Conservation (phyloP, 2,888 invertebrate genomes). For the Odontothrips loti region DNA sequence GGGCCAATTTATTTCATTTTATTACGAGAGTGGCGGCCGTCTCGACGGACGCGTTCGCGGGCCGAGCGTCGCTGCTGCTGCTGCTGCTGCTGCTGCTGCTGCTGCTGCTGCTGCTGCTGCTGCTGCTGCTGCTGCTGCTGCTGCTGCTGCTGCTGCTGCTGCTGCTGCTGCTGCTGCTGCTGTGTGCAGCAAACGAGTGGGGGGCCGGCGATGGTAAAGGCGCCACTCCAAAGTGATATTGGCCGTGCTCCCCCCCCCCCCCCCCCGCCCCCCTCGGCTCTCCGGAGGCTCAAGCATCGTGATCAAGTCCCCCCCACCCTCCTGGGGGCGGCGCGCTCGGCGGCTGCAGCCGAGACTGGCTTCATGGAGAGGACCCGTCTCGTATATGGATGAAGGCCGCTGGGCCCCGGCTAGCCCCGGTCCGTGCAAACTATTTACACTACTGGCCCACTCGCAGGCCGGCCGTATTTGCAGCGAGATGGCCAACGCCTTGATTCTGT, state of each 20-base stretch:
- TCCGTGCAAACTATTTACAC: neutral
- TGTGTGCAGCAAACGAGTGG: neutral
- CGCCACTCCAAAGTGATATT: neutral
- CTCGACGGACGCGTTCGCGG: no score
- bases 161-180: no score
- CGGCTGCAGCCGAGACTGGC: neutral
- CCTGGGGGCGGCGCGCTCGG: neutral
- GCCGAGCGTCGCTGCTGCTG: no score
- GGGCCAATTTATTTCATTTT: no score
- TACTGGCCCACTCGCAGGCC: neutral
- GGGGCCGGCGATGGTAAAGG: neutral
- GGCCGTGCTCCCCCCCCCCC: neutral
- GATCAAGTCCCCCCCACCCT: neutral
- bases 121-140: no score
- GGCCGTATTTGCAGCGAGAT: neutral
- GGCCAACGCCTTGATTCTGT: neutral
- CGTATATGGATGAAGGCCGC: neutral
- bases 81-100: no score
- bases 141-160: no score
- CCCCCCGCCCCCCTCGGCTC: neutral
- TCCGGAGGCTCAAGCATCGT: neutral
- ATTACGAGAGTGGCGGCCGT: no score
- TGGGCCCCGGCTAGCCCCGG: neutral
- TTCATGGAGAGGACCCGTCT: neutral
- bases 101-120: no score